Conservation (phyloP, 2,888 invertebrate species). For the Drosophila maculinotata region DNA sequence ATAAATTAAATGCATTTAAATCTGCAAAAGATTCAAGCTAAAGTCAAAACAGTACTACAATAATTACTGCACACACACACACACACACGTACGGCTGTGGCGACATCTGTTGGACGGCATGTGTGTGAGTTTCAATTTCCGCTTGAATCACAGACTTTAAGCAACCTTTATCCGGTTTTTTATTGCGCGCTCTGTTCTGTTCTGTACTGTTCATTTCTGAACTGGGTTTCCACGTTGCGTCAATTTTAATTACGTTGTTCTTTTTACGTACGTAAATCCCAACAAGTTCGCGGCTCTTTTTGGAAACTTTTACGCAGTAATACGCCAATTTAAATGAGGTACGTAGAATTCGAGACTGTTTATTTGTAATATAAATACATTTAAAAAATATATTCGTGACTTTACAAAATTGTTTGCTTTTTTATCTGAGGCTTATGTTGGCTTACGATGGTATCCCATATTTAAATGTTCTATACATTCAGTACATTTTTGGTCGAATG, state of each 20-base stretch:
- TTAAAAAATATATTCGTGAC: background rate
- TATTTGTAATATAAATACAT: background rate
- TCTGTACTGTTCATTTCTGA: constrained; percentile 5
- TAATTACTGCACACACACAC: constrained; percentile 46
- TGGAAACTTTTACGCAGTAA: background rate
- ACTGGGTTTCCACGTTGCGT: constrained; percentile 15
- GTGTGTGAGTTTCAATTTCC: constrained; percentile 68
- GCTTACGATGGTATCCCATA: too few relatives aligned
- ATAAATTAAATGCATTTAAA: constrained; percentile 76
- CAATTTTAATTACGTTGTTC: constrained; percentile 45
- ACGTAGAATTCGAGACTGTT: constrained; percentile 5
- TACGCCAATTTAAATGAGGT: constrained; percentile 1
- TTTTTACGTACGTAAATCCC: constrained; percentile 1
- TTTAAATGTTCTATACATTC: too few relatives aligned
- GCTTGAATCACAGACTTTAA: constrained; percentile 37
- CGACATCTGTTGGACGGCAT: constrained; percentile 62
- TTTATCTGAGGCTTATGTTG: too few relatives aligned
- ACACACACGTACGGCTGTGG: constrained; percentile 18
- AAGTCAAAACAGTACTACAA: constrained; percentile 61
- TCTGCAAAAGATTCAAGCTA: constrained; percentile 58
- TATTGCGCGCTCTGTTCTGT: background rate
- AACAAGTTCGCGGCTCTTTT: constrained; percentile 16
- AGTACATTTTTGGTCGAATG: too few relatives aligned
- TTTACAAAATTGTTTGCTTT: too few relatives aligned
- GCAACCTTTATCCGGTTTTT: constrained; percentile 36